These are phyloP conservation scores for Yponomeuta plumbellus DNA, from an alignment of 2,888 invertebrate genomes.

Conservation along the genomic window DNA sequence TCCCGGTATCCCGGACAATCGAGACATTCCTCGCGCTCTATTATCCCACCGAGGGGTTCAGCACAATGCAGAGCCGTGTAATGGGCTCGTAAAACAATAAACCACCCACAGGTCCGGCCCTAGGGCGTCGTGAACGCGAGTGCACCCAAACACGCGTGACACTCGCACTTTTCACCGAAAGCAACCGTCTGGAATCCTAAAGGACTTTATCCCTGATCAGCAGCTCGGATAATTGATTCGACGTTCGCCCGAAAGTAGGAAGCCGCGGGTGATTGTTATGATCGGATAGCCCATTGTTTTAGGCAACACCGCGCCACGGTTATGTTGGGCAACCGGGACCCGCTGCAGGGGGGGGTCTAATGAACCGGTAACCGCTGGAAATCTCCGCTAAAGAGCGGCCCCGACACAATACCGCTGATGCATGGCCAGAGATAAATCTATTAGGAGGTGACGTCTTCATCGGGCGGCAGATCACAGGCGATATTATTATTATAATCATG, in stretches of 20 bases:
- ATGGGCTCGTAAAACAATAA: conserved; percentile 64
- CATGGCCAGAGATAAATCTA: conserved; percentile 62
- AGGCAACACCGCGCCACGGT: not conserved
- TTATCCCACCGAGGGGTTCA: conserved; percentile 17
- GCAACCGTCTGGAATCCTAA: not conserved
- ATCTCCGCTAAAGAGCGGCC: conserved; percentile 33
- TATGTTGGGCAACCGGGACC: not conserved
- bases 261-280: conserved; percentile 14
- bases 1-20: no score
- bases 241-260: not conserved
- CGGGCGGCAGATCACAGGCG: conserved; percentile 43
- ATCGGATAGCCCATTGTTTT: not conserved
- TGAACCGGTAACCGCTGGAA: conserved; percentile 50
- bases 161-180: not conserved
- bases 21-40: no score
- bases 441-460: conserved; percentile 60
- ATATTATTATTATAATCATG: conserved; percentile 67
- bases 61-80: conserved; percentile 49
- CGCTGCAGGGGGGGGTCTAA: conserved; percentile 36
- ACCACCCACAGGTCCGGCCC: conserved; percentile 49
- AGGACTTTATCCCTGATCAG: not conserved
- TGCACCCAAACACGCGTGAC: conserved; percentile 29
- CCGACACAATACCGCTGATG: conserved; percentile 49
- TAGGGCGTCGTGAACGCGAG: conserved; percentile 24
- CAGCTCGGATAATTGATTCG: conserved; percentile 6